Evolutionary conservation across 2,113 vertebrate species (phyloP).

Genomic region (Trichechus manatus): DNA sequence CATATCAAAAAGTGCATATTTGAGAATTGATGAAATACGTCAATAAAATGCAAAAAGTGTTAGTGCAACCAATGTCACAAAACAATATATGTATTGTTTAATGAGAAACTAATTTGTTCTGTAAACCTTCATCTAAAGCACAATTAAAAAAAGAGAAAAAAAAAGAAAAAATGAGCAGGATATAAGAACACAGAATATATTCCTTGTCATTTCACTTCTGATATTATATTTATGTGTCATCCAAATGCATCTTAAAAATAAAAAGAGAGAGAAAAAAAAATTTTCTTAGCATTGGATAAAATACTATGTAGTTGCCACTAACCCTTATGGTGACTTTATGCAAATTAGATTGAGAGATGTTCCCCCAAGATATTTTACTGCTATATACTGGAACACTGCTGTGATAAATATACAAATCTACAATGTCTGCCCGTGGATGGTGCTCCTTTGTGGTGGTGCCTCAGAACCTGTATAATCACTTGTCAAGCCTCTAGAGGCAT

Average conservation of each 20-base stretch:
- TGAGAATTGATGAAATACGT: not conserved
- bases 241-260: too few species aligned
- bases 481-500: not conserved
- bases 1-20: not conserved
- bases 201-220: too few species aligned
- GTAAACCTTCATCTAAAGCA: too few species aligned
- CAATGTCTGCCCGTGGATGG: rapidly evolving
- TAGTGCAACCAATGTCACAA: not conserved
- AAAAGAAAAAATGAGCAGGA: too few species aligned
- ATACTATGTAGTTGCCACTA: not conserved
- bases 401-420: not conserved
- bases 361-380: not conserved
- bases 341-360: not conserved
- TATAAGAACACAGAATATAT: too few species aligned
- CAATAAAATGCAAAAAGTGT: not conserved
- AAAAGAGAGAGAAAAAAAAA: not conserved
- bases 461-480: not conserved
- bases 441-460: not conserved
- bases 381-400: not conserved
- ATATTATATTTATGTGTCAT: too few species aligned
- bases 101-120: too few species aligned
- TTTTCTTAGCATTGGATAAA: not conserved
- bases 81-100: too few species aligned
- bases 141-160: too few species aligned
- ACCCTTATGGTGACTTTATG: not conserved